A percentile compares a stretch with the other conserved stretches of the same genome.
These are phyloP conservation scores for Zaprionus tsacasi DNA, from an alignment of 1,140 invertebrate genomes.

Conservation along the genomic window DNA sequence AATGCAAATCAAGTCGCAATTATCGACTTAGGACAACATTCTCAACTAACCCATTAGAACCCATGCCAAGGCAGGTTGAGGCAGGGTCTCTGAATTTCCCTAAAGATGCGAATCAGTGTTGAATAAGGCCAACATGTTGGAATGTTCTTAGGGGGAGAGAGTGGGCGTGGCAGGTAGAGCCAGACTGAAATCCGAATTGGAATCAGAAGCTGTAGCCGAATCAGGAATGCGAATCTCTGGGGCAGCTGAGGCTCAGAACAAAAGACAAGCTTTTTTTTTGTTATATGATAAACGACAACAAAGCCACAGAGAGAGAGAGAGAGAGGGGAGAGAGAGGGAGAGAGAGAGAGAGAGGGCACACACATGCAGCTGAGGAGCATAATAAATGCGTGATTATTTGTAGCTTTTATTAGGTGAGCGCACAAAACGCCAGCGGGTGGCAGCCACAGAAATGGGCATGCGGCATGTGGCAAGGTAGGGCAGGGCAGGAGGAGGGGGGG, in stretches of 20 bases:
- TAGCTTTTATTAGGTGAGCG: conserved; percentile 71
- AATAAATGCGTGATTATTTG: conserved; percentile 77
- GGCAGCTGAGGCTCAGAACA: conserved; percentile 49
- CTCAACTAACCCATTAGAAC: conserved; percentile 17
- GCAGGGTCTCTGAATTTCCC: conserved; percentile 6
- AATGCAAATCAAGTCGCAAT: conserved; percentile 30
- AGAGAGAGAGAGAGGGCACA: neutral
- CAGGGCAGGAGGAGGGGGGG: neutral
- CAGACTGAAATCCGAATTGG: neutral
- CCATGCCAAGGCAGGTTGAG: neutral
- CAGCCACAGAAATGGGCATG: conserved; percentile 22
- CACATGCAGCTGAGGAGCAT: conserved; percentile 39
- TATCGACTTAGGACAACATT: conserved; percentile 34
- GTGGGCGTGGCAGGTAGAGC: neutral
- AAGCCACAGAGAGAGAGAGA: conserved; percentile 12
- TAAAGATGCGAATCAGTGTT: conserved; percentile 26
- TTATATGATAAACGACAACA: conserved; percentile 43
- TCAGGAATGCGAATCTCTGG: conserved; percentile 27
- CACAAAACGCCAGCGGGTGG: conserved; percentile 50
- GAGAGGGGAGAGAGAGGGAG: neutral
- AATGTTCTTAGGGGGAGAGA: too few relatives aligned
- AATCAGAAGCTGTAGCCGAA: conserved; percentile 30
- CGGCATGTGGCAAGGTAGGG: conserved; percentile 21
- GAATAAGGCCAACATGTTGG: conserved; percentile 19
- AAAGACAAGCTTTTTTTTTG: conserved; percentile 38